These are phyloP conservation scores for Passer montanus DNA, from an alignment of 2,113 vertebrate genomes.

Conservation along the genomic window DNA sequence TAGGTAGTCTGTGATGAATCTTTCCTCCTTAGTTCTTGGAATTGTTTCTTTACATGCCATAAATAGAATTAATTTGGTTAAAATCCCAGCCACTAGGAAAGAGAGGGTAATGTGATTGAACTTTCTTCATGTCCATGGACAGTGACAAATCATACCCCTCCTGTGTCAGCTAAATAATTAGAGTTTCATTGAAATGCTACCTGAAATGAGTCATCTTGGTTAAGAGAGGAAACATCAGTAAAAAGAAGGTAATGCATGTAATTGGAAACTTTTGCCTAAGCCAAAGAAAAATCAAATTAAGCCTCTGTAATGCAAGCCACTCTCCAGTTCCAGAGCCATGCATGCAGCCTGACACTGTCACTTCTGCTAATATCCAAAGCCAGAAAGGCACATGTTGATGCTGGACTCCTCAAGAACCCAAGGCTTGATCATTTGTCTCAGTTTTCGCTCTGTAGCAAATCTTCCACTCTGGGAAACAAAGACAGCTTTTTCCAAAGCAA, in stretches of 20 bases:
- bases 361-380: background rate
- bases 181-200: background rate
- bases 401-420: background rate
- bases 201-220: background rate
- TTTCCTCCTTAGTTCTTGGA: background rate
- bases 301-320: background rate
- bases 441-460: background rate
- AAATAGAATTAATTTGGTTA: background rate
- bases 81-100: background rate
- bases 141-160: background rate
- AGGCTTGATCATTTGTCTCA: background rate
- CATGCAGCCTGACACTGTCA: background rate
- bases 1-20: background rate
- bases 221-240: background rate
- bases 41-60: background rate
- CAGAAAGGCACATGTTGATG: background rate
- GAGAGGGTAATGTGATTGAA: background rate
- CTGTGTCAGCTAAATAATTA: background rate
- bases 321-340: background rate
- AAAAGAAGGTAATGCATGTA: background rate
- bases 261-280: background rate
- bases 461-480: background rate
- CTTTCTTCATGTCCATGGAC: background rate
- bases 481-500: background rate
- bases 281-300: conserved; percentile 4